Conservation (phyloP, 2,113 vertebrate genomes). For the Rhipidura dahli region DNA sequence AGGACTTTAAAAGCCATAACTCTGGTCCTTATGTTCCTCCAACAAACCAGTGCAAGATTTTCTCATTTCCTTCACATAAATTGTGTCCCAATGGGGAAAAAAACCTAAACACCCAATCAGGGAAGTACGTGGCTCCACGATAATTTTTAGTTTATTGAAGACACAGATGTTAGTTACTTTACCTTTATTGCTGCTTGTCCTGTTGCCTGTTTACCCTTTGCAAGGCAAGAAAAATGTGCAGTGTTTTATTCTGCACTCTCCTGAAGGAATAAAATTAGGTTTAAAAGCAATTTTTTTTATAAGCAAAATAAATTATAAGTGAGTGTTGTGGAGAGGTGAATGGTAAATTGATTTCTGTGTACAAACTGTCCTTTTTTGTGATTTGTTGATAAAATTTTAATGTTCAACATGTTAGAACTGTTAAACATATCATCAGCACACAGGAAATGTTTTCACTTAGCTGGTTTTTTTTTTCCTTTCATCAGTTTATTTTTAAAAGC, state of each 20-base stretch:
- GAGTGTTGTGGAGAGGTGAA: slow-evolving; percentile 40
- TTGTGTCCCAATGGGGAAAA: neutral
- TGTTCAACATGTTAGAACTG: slow-evolving; percentile 62
- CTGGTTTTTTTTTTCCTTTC: neutral
- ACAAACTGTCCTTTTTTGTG: slow-evolving; percentile 59
- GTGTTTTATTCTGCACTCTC: neutral
- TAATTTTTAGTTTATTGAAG: neutral
- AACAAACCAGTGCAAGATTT: neutral
- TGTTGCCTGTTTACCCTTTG: neutral
- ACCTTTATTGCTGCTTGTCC: neutral
- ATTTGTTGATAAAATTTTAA: slow-evolving; percentile 72
- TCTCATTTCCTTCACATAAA: neutral
- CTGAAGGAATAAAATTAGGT: slow-evolving; percentile 49
- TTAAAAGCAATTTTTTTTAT: slow-evolving; percentile 63
- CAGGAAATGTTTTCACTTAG: slow-evolving; percentile 1
- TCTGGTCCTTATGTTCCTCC: neutral
- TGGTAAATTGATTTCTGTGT: slow-evolving; percentile 71
- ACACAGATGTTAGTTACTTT: neutral
- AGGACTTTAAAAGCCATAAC: neutral
- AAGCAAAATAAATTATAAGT: slow-evolving; percentile 66
- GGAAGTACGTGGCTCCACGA: neutral
- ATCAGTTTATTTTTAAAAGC: slow-evolving; percentile 26
- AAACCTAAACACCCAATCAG: neutral
- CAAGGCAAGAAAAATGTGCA: neutral
- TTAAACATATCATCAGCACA: slow-evolving; percentile 49